These are phyloP conservation scores for Macrophya alboannulata DNA, from an alignment of 2,888 invertebrate species.

Conservation along the genomic window DNA sequence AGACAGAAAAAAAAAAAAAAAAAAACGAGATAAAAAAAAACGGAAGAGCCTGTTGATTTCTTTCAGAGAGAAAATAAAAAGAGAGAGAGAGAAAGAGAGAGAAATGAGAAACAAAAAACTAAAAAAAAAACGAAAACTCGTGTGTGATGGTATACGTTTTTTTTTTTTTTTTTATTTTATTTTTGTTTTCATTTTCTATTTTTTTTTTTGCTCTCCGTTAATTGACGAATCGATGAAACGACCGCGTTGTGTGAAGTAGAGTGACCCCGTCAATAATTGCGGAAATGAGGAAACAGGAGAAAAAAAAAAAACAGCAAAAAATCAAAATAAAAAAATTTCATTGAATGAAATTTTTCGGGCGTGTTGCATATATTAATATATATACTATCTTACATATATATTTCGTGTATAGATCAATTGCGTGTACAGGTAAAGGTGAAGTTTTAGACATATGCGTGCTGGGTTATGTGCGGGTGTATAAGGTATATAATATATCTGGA, in stretches of 20 bases:
- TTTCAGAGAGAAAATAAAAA: conserved; percentile 18
- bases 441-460: not conserved
- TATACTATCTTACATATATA: not conserved
- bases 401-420: not conserved
- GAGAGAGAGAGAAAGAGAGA: not conserved
- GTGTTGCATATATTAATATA: no score
- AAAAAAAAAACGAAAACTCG: not conserved
- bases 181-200: not conserved
- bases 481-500: conserved; percentile 26
- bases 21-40: not conserved
- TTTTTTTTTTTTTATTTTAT: not conserved
- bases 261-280: not conserved
- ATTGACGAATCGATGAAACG: not conserved
- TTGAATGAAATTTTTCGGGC: no score
- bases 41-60: conserved; percentile 47
- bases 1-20: not conserved
- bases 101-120: not conserved
- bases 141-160: not conserved
- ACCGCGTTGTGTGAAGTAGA: not conserved
- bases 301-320: no score
- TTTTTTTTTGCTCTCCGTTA: conserved; percentile 23
- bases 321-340: no score
- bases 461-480: not conserved
- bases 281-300: no score
- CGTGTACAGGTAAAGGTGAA: not conserved